Evolutionary conservation across 2,888 invertebrate genomes (phyloP).

Genomic region (Atethmia centrago): DNA sequence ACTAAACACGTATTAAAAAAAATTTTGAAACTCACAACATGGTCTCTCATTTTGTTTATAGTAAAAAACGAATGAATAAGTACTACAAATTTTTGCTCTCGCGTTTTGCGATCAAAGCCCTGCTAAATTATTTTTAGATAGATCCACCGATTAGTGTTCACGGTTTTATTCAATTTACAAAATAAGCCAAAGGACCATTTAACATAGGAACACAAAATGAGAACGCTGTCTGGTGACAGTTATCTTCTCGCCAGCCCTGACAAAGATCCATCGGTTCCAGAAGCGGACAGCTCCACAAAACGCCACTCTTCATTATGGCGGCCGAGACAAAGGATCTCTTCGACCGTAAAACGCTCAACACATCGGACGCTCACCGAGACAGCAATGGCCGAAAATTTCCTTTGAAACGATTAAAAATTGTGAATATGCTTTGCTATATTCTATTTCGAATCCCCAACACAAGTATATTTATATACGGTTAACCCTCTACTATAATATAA

Average conservation of each 20-base stretch:
- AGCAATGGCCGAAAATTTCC: conserved; percentile 16
- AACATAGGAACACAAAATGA: conserved; percentile 4
- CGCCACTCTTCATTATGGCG: conserved; percentile 62
- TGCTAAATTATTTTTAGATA: background rate
- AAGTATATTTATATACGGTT: background rate
- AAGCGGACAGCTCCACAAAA: conserved; percentile 30
- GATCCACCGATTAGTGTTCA: background rate
- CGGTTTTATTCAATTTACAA: background rate
- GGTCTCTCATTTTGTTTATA: background rate
- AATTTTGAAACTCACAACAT: background rate
- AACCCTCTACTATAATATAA: background rate
- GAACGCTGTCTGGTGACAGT: conserved; percentile 22
- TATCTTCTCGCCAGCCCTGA: conserved; percentile 40
- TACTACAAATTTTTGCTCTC: background rate
- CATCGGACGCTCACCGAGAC: conserved; percentile 23
- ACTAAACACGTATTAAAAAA: background rate
- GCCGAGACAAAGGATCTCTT: conserved; percentile 57
- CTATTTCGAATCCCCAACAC: background rate
- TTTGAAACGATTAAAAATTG: conserved; percentile 8
- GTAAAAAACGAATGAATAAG: background rate
- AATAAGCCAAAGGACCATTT: conserved; percentile 12
- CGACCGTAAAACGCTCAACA: conserved; percentile 53
- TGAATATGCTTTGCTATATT: background rate
- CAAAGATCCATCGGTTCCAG: conserved; percentile 34
- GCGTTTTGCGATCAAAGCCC: background rate